Percentiles rank a stretch among this genome's conserved stretches.
Evolutionary conservation across 2,797 vertebrate species (phyloP).

Genomic region (Pachyuromys duprasi): DNA sequence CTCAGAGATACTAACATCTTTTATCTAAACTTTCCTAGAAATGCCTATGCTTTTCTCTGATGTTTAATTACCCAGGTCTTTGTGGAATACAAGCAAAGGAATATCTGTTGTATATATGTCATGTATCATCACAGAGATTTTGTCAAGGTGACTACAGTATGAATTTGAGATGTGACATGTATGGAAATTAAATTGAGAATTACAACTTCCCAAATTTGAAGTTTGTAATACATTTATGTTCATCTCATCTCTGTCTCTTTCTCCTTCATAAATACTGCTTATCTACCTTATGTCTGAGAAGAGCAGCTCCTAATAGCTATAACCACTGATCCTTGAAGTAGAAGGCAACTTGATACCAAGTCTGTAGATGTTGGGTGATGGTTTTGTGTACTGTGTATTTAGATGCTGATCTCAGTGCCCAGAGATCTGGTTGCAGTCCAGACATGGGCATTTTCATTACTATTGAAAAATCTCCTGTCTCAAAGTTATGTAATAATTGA

Average conservation of each 20-base stretch:
- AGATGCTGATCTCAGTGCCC: too few relatives aligned
- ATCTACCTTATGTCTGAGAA: background rate
- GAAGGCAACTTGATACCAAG: background rate
- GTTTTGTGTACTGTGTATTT: too few relatives aligned
- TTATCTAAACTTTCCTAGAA: background rate
- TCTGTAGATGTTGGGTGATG: background rate
- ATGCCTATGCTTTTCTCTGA: background rate
- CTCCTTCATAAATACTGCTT: background rate
- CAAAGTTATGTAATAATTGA: too few relatives aligned
- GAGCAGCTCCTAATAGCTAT: background rate
- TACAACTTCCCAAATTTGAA: conserved; percentile 19
- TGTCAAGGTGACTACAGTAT: background rate
- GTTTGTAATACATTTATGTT: background rate
- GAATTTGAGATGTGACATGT: background rate
- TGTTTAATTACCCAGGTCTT: background rate
- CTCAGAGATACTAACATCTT: background rate
- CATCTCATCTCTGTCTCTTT: background rate
- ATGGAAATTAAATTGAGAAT: background rate
- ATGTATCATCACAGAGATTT: background rate
- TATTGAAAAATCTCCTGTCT: too few relatives aligned
- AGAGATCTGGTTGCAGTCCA: too few relatives aligned
- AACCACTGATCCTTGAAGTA: background rate
- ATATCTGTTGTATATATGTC: background rate
- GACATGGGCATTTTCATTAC: too few relatives aligned
- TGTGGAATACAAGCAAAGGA: background rate